Evolutionary conservation across 2,797 vertebrate species (phyloP), one percentile per base, ranked within the genome.

Genomic region (Sebastes miniatus): DNA sequence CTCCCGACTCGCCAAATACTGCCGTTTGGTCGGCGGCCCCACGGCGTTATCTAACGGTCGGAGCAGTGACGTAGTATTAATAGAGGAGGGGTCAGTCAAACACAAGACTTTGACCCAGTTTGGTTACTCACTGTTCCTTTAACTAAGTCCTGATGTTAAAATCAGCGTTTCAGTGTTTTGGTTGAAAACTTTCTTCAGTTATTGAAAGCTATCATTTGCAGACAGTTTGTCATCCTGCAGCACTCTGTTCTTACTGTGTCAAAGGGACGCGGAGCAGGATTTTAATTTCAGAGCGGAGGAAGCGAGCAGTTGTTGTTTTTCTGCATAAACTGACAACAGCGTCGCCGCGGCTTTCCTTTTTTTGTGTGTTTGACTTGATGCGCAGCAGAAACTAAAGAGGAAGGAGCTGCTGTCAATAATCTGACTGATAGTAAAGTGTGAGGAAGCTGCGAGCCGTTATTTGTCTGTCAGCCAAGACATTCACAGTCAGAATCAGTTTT

Each of bases 381-480:
- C 67, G 6, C 67, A 79, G 82, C 71, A 69, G 83, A 66, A 78
- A 71, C 47, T 77, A 69, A 76, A 77, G 76, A 80, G 77, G 76
- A 82, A 75, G 80, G 73, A 73, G 77, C 85, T 65, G 88, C 88
- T 85, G 81, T 88, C 84, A 76, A 73, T 80, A 77, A 79, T 76
- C 82, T 73, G 70, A 85, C 63, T 80, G 77, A 63, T 76, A 5
- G 59, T 54, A 77, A 81, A 69, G 79, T 14, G 62, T 6, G 58
- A 80, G 69, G 76, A 79, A 79, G 81, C 86, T 58, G 79, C 11
- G 76, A 87, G 86, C 71, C 6, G 29, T 75, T 79, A 69, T 85
- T 86, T 80, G 81, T 85, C 81, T 64, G 80, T 80, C 90, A 80
- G 88, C 83, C 90, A 85, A 85, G 75, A 86, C 82, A 77, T 56